Evolutionary conservation across 2,797 vertebrate species (phyloP).

Genomic region (Xyrichtys novacula): DNA sequence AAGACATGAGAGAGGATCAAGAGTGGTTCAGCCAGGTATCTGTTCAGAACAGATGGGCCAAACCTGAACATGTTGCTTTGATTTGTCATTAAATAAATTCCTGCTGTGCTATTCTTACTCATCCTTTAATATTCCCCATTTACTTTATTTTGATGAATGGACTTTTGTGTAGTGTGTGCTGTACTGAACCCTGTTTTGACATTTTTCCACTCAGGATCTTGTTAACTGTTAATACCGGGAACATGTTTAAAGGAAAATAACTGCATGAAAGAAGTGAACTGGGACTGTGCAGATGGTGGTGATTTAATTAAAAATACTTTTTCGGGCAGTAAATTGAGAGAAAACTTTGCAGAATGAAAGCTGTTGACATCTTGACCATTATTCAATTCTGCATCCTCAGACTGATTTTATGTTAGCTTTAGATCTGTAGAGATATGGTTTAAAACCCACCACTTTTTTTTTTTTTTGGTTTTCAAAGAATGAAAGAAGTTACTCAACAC

Average conservation of each 20-base stretch:
- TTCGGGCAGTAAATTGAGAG: constrained; percentile 3
- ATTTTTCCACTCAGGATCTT: not conserved
- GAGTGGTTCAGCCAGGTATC: constrained; percentile 3
- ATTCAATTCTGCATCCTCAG: constrained; percentile 34
- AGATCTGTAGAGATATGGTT: constrained; percentile 46
- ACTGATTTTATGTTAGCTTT: constrained; percentile 52
- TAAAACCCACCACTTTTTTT: constrained; percentile 44
- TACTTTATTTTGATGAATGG: constrained; percentile 30
- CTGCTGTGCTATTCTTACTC: constrained; percentile 11
- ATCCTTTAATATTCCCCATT: constrained; percentile 6
- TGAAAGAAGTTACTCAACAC: constrained; percentile 66
- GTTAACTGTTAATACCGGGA: too few relatives aligned
- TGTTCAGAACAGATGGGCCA: constrained; percentile 7
- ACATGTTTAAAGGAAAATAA: too few relatives aligned
- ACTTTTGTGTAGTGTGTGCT: constrained; percentile 17
- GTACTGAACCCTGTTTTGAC: constrained; percentile 19
- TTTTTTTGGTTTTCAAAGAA: constrained; percentile 55
- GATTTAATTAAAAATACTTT: constrained; percentile 36
- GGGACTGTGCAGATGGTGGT: constrained; percentile 13
- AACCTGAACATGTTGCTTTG: constrained; percentile 2
- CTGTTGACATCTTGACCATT: not conserved
- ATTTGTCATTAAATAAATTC: constrained; percentile 10
- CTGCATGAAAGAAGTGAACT: constrained; percentile 5
- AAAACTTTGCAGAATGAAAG: not conserved
- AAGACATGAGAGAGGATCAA: constrained; percentile 2